Conservation (phyloP, 2,888 invertebrate genomes). For the Caenorhabditis wallacei region DNA sequence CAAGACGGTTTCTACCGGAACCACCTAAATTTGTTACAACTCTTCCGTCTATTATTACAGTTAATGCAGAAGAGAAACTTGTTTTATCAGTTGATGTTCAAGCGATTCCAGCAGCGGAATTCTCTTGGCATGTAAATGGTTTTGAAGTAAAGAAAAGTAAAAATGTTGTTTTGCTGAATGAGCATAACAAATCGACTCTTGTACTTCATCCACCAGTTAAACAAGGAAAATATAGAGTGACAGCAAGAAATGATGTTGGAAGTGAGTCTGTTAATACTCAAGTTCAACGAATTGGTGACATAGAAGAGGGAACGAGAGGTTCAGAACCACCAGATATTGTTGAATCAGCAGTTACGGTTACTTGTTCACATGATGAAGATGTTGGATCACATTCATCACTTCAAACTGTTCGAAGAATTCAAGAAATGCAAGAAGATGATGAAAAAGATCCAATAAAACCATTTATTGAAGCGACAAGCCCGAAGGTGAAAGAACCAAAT, state of each 20-base stretch:
- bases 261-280: conserved; percentile 67
- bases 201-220: conserved; percentile 78
- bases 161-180: conserved; percentile 72
- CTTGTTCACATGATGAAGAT: conserved; percentile 63
- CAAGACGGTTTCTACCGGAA: conserved; percentile 74
- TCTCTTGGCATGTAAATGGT: conserved; percentile 85
- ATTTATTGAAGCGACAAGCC: conserved; percentile 57
- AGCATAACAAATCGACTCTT: conserved; percentile 79
- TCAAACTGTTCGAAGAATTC: conserved; percentile 69
- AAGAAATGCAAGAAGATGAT: conserved; percentile 52
- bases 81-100: conserved; percentile 78
- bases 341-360: conserved; percentile 73
- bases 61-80: conserved; percentile 75
- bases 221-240: conserved; percentile 78
- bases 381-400: conserved; percentile 64
- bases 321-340: conserved; percentile 73
- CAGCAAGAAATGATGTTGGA: conserved; percentile 77
- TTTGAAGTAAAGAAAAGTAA: conserved; percentile 82
- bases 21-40: conserved; percentile 77
- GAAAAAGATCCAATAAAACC: conserved; percentile 48
- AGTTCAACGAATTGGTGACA: conserved; percentile 68
- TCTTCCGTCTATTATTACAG: conserved; percentile 70
- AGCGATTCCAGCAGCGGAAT: conserved; percentile 80
- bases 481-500: conserved; percentile 36
- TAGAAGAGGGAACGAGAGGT: conserved; percentile 56